Evolutionary conservation across 2,888 invertebrate genomes (phyloP).

Genomic region (Crepidodera aurea): DNA sequence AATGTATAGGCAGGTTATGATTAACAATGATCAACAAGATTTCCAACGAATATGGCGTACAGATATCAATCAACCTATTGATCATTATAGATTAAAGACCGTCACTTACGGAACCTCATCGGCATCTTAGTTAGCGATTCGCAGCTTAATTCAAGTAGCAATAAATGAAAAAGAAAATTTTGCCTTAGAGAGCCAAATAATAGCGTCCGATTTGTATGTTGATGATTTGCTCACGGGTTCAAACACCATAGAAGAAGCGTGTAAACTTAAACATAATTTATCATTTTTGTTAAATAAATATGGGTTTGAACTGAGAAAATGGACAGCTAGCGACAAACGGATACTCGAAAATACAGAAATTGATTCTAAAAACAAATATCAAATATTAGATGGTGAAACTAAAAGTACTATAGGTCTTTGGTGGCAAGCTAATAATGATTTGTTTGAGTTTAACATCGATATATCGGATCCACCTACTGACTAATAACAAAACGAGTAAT

Average conservation of each 20-base stretch:
- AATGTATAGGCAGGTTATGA: conserved; percentile 21
- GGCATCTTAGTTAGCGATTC: conserved; percentile 31
- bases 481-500: conserved; percentile 34
- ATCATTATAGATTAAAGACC: conserved; percentile 20
- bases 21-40: conserved; percentile 1
- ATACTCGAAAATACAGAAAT: conserved; percentile 4
- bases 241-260: background rate
- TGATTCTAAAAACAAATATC: background rate
- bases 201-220: conserved; percentile 28
- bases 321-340: conserved; percentile 2
- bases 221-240: conserved; percentile 31
- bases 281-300: background rate
- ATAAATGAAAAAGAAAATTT: background rate
- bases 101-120: conserved; percentile 35
- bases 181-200: conserved; percentile 14
- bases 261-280: background rate
- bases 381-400: conserved; percentile 20
- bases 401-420: conserved; percentile 36
- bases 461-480: background rate
- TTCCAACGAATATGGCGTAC: conserved; percentile 29
- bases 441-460: conserved; percentile 27
- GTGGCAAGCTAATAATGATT: conserved; percentile 33
- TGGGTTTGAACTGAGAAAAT: conserved; percentile 9
- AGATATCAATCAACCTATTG: conserved; percentile 4
- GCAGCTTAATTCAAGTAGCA: conserved; percentile 20